These are phyloP conservation scores for Drosophila chauvacae DNA, from an alignment of 1,140 invertebrate species.

Conservation along the genomic window DNA sequence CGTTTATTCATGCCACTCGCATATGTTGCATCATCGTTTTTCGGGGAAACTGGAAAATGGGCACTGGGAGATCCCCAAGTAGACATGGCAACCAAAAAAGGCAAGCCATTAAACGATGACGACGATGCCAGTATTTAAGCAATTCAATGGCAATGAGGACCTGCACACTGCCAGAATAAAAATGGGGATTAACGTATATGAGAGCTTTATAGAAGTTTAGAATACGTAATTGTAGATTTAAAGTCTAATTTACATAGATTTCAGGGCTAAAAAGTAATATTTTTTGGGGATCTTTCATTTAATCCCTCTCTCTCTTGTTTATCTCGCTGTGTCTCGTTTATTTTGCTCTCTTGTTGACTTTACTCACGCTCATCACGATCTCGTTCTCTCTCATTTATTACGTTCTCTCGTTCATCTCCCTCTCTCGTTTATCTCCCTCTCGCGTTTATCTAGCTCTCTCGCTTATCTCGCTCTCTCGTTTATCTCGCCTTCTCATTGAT, in stretches of 20 bases:
- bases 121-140: constrained; percentile 76
- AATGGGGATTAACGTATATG: background rate
- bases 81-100: constrained; percentile 68
- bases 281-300: background rate
- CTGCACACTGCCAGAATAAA: constrained; percentile 2
- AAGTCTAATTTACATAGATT: no score
- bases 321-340: no score
- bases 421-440: no score
- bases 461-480: no score
- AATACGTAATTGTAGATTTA: no score
- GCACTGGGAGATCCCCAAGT: constrained; percentile 11
- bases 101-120: constrained; percentile 58
- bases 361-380: no score
- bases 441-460: background rate
- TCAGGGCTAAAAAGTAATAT: no score
- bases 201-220: no score
- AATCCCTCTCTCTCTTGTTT: background rate
- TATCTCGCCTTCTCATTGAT: no score
- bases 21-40: constrained; percentile 67
- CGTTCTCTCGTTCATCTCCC: no score
- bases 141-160: constrained; percentile 78
- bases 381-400: no score
- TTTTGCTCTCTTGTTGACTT: no score
- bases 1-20: constrained; percentile 77
- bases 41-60: constrained; percentile 2